Percentiles rank a stretch among this genome's conserved stretches.
phyloP scores from a whole-genome alignment of 1,140 invertebrate species.

The Zelostemma sp. region DNA sequence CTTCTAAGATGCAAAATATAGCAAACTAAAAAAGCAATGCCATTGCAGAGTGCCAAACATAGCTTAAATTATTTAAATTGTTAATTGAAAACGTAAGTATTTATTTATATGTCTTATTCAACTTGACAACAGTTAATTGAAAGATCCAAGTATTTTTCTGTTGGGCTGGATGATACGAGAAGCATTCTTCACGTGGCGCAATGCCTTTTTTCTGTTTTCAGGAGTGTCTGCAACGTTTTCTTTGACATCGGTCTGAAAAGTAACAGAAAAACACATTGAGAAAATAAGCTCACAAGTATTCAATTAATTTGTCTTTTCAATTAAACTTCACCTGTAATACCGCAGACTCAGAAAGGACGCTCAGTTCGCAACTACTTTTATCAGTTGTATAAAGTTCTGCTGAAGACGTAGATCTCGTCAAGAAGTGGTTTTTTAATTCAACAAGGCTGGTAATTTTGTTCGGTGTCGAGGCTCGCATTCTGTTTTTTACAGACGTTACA shows the following conservation, averaged over 20 bases:
- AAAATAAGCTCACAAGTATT: too few species aligned
- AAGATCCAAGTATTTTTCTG: conserved; percentile 38
- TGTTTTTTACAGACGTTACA: not conserved
- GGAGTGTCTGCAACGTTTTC: conserved; percentile 53
- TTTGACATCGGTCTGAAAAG: conserved; percentile 44
- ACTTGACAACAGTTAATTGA: too few species aligned
- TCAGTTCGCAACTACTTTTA: conserved; percentile 5
- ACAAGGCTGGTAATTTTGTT: conserved; percentile 3
- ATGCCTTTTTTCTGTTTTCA: conserved; percentile 40
- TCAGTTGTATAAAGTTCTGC: conserved; percentile 7
- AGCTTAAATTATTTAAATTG: too few species aligned
- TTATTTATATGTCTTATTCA: too few species aligned
- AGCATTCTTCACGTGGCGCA: conserved; percentile 31
- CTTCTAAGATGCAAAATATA: too few species aligned
- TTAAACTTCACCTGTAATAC: conserved; percentile 10
- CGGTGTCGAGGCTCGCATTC: conserved; percentile 32
- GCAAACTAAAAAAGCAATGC: too few species aligned
- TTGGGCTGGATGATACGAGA: conserved; percentile 17
- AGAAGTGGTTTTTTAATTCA: conserved; percentile 4
- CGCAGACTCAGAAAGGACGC: conserved; percentile 3
- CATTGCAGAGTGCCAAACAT: too few species aligned
- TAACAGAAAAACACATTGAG: too few species aligned
- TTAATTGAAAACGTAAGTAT: too few species aligned
- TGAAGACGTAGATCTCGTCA: conserved; percentile 6
- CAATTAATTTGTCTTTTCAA: too few species aligned